Percentiles rank a stretch among this genome's conserved stretches.
phyloP scores from a whole-genome alignment of 2,797 vertebrate genomes.

The Anguilla megastoma region DNA sequence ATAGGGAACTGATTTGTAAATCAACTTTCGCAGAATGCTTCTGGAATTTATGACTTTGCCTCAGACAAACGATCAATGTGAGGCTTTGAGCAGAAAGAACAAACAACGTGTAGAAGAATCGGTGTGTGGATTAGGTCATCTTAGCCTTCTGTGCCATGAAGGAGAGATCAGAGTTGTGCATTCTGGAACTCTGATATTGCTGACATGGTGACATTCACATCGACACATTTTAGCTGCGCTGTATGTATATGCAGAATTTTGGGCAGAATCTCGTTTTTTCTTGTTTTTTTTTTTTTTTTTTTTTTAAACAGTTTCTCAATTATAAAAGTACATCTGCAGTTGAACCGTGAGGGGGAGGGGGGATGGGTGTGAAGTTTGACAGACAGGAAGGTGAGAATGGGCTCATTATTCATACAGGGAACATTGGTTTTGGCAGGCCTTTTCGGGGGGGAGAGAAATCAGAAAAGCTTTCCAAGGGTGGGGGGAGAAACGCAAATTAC shows the following conservation, averaged over 20 bases:
- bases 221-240: slow-evolving; percentile 42
- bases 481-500: background rate
- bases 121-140: background rate
- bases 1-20: background rate
- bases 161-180: background rate
- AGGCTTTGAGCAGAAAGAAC: background rate
- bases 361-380: slow-evolving; percentile 20
- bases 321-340: slow-evolving; percentile 54
- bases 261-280: background rate
- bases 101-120: background rate
- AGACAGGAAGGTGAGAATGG: slow-evolving; percentile 24
- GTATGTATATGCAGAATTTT: slow-evolving; percentile 24
- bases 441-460: slow-evolving; percentile 41
- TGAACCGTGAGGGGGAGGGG: background rate
- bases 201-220: slow-evolving; percentile 38
- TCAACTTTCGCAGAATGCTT: background rate
- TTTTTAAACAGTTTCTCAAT: slow-evolving; percentile 48
- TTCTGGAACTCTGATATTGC: slow-evolving; percentile 37
- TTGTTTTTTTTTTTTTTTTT: slow-evolving; percentile 11
- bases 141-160: background rate
- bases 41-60: background rate
- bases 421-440: slow-evolving; percentile 23
- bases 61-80: background rate
- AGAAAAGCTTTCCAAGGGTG: slow-evolving; percentile 54
- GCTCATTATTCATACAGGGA: slow-evolving; percentile 24